These are phyloP conservation scores for Axis porcinus DNA, from an alignment of 2,113 vertebrate genomes.

Conservation along the genomic window DNA sequence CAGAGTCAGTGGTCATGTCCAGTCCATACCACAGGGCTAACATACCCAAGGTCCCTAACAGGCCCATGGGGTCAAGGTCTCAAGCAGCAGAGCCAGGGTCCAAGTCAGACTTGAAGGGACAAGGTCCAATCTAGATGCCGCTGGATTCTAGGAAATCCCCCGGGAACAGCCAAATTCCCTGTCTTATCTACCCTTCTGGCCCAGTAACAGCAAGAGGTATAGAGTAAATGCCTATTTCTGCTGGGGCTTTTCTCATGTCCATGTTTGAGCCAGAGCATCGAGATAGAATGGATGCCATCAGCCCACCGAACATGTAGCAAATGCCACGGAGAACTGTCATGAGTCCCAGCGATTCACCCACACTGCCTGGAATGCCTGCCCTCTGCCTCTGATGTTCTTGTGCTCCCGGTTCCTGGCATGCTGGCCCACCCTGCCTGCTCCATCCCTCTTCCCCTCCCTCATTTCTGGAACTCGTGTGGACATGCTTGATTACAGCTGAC, in stretches of 20 bases:
- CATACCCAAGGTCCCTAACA: not conserved
- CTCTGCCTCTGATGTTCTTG: not conserved
- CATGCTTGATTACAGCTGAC: not conserved
- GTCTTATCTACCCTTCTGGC: not conserved
- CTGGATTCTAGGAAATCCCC: not conserved
- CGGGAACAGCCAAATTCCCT: not conserved
- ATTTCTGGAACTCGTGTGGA: not conserved
- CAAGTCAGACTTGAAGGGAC: not conserved
- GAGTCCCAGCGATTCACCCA: not conserved
- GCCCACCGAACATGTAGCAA: rapidly evolving
- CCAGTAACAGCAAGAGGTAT: not conserved
- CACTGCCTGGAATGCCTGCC: not conserved
- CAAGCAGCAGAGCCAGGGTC: not conserved
- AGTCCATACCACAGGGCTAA: not conserved
- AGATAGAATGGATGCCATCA: not conserved
- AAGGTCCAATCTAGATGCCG: not conserved
- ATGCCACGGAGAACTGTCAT: rapidly evolving
- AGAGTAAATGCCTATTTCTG: not conserved
- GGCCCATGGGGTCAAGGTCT: not conserved
- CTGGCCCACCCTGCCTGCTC: not conserved
- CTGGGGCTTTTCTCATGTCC: not conserved
- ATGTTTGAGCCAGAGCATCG: not conserved
- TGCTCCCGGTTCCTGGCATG: rapidly evolving
- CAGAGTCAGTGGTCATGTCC: not conserved
- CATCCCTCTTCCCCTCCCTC: not conserved